Evolutionary conservation across 2,888 invertebrate species (phyloP), one percentile per base, ranked within the genome.

Genomic region (Eupeodes latifasciatus): DNA sequence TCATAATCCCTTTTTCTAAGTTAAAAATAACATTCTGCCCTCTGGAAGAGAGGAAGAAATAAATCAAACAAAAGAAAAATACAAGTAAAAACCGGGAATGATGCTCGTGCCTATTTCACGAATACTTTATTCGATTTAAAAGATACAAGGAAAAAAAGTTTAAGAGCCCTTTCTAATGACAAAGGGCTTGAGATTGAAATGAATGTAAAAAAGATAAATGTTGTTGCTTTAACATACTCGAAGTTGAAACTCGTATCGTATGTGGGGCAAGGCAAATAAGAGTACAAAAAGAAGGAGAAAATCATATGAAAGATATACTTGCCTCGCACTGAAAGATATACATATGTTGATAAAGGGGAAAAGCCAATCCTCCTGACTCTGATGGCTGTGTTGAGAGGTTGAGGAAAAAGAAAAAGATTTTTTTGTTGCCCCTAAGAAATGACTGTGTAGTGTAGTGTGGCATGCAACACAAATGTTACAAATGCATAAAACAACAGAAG

Each of bases 21-120:
- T 14, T 44, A 34, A 10, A 47, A 55, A 71, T 6, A 62, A 19
- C 4, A 66, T 9, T 14, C 19, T 55, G 77, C 81, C 67, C 80
- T 87, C 27, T 27, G 27, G 27, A 27, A 27, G 27, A 27, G 27
- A 27, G 76, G 80, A 87, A 79, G 57, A 64, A 76, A 72, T 76
- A 71, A 12, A 61, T 14, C 16, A 44, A 19, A 40, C 14, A 34
- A 11, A n/a, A 27, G 2, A 53, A 7, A 12, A n/a, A 27, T 27
- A 16, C 9, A 47, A 72, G 5, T 49, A 9, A 40, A 40, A 40
- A 40, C 40, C 72, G 57, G 72, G 72, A 72, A 66, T 14, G 1
- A 1, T 11, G 5, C n/a, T 16, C n/a, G n/a, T 19, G 12, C 10
- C 4, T 36, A 44, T n/a, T 16, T 47, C 40, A 11, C 6, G 6